Evolutionary conservation across 2,797 vertebrate species (phyloP), one percentile per base, ranked within the genome.

Genomic region (Sibirionetta formosa): DNA sequence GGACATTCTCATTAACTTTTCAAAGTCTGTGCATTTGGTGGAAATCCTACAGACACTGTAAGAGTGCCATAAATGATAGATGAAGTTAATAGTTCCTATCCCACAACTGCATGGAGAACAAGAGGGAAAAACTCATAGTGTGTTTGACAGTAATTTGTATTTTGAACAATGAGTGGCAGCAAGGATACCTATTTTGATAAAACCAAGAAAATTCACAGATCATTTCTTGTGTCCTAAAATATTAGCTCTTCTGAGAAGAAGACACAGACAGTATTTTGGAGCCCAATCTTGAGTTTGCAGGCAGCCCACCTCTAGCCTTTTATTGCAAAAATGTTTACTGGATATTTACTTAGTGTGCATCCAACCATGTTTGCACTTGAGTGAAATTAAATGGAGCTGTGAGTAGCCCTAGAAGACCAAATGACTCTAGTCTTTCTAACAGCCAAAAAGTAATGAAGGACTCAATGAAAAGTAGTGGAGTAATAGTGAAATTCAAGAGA

Each of bases 1-100:
- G 68, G 82, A 84, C 72, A 86, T 96, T 82, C 60, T 94, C 57
- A 90, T 79, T 94, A 81, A 93, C 65, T 88, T 95, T 94, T 92
- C n/a, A 85, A 96, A 97, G 90, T 42, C 70, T 88, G 83, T 12
- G 12, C 1, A 5, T 76, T 84, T 88, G 57, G 40, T 89, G 16
- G 29, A 66, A 81, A 51, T 51, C 50, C 26, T 51, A 51, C 14
- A 51, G 14, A 88, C 89, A 82, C 66, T 88, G 26, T 72, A 91
- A 58, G 15, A 66, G 63, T 31, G 64, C 75, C 90, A 54, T 93
- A 84, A 95, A 89, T 82, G 35, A 87, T 73, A 84, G 79, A 87
- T 90, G 71, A 82, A 86, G 75, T 91, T 48, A 92, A 90, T 26
- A 75, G 46, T 46, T 86, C 50, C 17, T 66, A 66, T 42, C 79